These are phyloP conservation scores for Drosophila burlai DNA, from an alignment of 1,140 invertebrate genomes.

Conservation along the genomic window DNA sequence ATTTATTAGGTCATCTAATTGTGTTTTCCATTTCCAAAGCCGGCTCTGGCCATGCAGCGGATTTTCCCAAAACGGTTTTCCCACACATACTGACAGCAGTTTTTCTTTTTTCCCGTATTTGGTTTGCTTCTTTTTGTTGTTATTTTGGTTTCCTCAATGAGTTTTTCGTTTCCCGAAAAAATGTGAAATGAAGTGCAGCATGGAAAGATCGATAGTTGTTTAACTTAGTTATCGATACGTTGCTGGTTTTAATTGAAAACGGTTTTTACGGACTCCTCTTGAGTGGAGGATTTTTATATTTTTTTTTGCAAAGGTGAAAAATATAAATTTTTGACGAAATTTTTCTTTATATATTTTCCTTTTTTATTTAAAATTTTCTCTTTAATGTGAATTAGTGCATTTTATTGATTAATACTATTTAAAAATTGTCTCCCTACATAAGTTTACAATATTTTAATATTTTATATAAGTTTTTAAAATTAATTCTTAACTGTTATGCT, in stretches of 20 bases:
- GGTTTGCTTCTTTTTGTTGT: slow-evolving; percentile 7
- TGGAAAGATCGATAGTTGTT: slow-evolving; percentile 13
- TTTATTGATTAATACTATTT: not conserved
- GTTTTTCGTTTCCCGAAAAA: slow-evolving; percentile 30
- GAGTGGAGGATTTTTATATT: not conserved
- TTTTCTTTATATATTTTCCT: not conserved
- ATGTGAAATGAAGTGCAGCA: slow-evolving; percentile 37
- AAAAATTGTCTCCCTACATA: not conserved
- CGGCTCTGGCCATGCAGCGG: slow-evolving; percentile 39
- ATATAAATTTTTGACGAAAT: too few relatives aligned
- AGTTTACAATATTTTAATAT: not conserved
- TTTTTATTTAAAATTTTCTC: not conserved
- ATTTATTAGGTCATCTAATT: slow-evolving; percentile 84
- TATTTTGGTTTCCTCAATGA: slow-evolving; percentile 20
- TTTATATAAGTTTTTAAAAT: not conserved
- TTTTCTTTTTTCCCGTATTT: slow-evolving; percentile 19
- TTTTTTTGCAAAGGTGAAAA: not conserved
- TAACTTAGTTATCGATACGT: slow-evolving; percentile 28
- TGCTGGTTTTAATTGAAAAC: slow-evolving; percentile 28
- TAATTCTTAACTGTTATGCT: not conserved
- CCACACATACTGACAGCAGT: slow-evolving; percentile 47
- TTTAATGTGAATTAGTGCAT: too few relatives aligned
- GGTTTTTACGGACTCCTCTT: not conserved
- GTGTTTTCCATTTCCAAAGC: slow-evolving; percentile 79
- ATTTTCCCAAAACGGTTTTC: slow-evolving; percentile 77